Conservation (phyloP, 2,113 vertebrate species). For the Ranitomeya imitator region DNA sequence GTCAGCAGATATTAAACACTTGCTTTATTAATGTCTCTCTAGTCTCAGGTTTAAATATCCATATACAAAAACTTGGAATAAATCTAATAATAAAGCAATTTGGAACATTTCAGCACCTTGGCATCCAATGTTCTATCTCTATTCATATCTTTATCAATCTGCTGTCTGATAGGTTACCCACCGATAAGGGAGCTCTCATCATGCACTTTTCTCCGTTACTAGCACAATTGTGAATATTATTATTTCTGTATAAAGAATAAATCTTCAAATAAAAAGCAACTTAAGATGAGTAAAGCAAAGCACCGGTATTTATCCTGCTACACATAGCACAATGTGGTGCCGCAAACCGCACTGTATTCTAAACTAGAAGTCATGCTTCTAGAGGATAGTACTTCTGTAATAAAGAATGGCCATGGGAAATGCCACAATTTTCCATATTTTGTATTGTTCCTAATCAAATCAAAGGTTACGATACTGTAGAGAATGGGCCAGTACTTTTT, state of each 20-base stretch:
- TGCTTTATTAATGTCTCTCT: background rate
- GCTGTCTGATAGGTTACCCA: background rate
- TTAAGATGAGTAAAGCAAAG: background rate
- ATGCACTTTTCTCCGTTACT: background rate
- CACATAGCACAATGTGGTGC: background rate
- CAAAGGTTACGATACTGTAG: too few species aligned
- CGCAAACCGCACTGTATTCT: background rate
- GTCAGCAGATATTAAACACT: background rate
- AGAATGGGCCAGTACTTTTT: too few species aligned
- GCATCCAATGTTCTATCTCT: background rate
- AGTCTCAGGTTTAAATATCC: background rate
- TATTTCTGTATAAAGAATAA: background rate
- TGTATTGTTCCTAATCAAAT: too few species aligned
- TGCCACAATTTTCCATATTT: too few species aligned
- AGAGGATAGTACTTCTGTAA: too few species aligned
- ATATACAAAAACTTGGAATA: background rate
- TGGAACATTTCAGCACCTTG: background rate
- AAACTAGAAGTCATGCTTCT: too few species aligned
- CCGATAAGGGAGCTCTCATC: background rate
- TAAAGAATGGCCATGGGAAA: too few species aligned
- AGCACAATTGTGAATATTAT: background rate
- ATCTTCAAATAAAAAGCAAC: background rate
- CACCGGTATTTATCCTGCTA: background rate
- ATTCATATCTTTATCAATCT: background rate
- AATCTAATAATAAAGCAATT: background rate